These are phyloP conservation scores for Tragelaphus strepsiceros DNA, from an alignment of 2,113 vertebrate genomes.

Conservation along the genomic window DNA sequence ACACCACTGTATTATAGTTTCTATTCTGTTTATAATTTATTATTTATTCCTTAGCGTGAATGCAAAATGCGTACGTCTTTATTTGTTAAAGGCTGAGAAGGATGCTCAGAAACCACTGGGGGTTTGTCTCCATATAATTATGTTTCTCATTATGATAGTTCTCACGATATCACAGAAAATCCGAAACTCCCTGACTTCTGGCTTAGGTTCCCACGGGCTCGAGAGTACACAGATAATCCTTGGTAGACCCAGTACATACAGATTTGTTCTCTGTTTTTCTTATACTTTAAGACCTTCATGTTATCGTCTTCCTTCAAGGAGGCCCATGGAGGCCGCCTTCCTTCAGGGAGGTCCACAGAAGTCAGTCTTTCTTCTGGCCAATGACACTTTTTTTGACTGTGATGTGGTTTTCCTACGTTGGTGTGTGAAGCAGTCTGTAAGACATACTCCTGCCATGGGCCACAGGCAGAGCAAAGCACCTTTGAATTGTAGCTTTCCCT, in stretches of 20 bases:
- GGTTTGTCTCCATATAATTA: neutral
- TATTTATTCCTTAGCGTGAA: neutral
- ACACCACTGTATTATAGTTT: neutral
- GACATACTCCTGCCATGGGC: rapidly evolving
- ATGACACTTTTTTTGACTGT: rapidly evolving
- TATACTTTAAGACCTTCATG: rapidly evolving
- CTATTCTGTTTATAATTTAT: neutral
- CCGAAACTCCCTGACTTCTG: rapidly evolving
- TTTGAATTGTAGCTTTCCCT: rapidly evolving
- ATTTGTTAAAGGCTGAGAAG: conserved; percentile 8
- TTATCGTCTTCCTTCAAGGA: neutral
- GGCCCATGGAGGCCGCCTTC: rapidly evolving
- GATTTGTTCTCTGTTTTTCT: neutral
- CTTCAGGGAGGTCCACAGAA: neutral
- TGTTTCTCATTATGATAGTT: neutral
- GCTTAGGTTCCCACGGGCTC: neutral
- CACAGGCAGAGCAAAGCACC: rapidly evolving
- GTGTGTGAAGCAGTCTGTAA: rapidly evolving
- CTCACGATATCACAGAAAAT: neutral
- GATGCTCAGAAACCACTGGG: neutral
- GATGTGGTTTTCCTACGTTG: rapidly evolving
- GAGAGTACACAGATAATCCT: too few species aligned
- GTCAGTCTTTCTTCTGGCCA: neutral
- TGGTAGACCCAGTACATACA: rapidly evolving
- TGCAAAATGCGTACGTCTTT: neutral